Conservation (phyloP, 2,888 invertebrate genomes). For the Dasypogon diadema region DNA sequence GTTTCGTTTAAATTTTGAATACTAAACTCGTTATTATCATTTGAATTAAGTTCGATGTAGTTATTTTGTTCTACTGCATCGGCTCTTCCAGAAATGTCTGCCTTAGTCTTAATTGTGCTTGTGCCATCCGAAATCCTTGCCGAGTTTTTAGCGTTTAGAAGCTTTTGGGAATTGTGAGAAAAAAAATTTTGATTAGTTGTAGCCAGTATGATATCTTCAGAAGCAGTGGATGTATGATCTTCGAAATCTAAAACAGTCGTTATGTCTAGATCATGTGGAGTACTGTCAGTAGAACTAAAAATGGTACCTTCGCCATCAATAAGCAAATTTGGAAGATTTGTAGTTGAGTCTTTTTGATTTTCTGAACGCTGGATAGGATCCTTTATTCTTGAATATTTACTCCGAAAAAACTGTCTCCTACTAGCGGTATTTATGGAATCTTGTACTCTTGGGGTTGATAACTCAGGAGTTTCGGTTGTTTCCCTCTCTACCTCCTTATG, state of each 20-base stretch:
- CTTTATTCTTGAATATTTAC: no score
- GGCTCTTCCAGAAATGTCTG: background rate
- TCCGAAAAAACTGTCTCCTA: no score
- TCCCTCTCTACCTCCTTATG: no score
- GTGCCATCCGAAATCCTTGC: background rate
- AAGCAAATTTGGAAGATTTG: background rate
- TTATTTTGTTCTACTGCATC: constrained; percentile 2
- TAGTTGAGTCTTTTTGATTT: no score
- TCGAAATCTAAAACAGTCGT: constrained; percentile 3
- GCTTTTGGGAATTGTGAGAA: constrained; percentile 32
- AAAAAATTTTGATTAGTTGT: constrained; percentile 39
- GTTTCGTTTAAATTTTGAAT: background rate
- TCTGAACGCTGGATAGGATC: no score
- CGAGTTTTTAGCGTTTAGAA: background rate
- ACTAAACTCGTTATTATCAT: background rate
- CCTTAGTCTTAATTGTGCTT: background rate
- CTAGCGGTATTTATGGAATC: no score
- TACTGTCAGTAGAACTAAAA: background rate
- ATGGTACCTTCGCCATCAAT: background rate
- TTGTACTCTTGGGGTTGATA: no score
- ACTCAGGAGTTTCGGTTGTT: no score
- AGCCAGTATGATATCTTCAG: constrained; percentile 5
- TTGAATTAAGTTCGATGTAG: constrained; percentile 2
- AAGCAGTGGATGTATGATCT: background rate
- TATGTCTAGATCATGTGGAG: constrained; percentile 5